Conservation (phyloP, 2,113 vertebrate genomes). For the Odontesthes bonariensis region DNA sequence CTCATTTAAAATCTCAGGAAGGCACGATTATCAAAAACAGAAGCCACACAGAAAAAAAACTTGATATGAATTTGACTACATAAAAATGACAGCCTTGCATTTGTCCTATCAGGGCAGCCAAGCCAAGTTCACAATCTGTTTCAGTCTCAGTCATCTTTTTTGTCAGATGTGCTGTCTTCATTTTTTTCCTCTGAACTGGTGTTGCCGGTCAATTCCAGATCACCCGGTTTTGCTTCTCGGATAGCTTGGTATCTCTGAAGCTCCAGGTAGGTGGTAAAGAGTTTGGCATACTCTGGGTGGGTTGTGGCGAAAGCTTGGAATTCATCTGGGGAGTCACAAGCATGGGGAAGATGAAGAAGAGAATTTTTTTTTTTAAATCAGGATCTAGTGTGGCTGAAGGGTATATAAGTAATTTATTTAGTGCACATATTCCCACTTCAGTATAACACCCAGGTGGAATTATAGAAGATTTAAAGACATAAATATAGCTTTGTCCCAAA, state of each 20-base stretch:
- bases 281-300: conserved; percentile 94
- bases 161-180: conserved; percentile 89
- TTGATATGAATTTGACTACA: not conserved
- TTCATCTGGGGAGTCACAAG: conserved; percentile 81
- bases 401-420: not conserved
- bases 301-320: conserved; percentile 90
- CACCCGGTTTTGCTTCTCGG: conserved; percentile 71
- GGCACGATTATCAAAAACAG: conserved; percentile 67
- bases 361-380: too few relatives aligned
- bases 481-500: not conserved
- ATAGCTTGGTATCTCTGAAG: conserved; percentile 91
- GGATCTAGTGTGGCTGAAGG: not conserved
- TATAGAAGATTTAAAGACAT: not conserved
- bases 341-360: not conserved
- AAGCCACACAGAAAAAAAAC: conserved; percentile 52
- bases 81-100: not conserved
- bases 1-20: conserved; percentile 58
- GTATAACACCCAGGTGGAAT: not conserved
- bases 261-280: conserved; percentile 96
- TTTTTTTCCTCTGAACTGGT: conserved; percentile 66
- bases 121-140: not conserved
- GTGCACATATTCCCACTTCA: not conserved
- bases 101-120: conserved; percentile 1
- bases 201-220: conserved; percentile 62
- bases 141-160: conserved; percentile 91